Base-by-base conservation (phyloP, 2,797 vertebrate genomes). In the Coranthus polyacanthus region DNA sequence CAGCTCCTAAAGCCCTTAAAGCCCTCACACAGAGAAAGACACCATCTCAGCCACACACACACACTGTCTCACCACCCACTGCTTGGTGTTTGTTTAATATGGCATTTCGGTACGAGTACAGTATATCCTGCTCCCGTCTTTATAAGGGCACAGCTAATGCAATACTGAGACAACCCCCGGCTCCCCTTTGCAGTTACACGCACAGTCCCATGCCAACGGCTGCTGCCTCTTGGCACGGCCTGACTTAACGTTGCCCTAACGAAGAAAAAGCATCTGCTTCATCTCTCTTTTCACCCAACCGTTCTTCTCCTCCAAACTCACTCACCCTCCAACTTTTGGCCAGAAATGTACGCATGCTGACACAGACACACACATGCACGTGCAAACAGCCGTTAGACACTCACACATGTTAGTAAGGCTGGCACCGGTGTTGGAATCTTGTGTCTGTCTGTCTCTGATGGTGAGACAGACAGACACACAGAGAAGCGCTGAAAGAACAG, bases 41-140 rank as follows among this genome's bases (percentile, higher is more conserved):
- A 70, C 65, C 11, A 56, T 67, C 67, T 57, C 43, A 54, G 53
- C 66, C 41, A 57, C 38, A 69, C 56, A 37, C 49, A 62, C 65
- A 51, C 7, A 36, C 54, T 21, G 55, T 60, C 74, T 78, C 65
- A 75, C 84, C 79, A 85, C 83, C 82, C 79, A 84, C 81, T 57
- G 51, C 78, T 80, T 46, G 51, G 47, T 90, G 82, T 89, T 92
- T 88, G 73, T 91, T 85, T 89, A 90, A 89, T 79, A 87, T 89
- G 82, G 76, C 80, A 76, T 79, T 84, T 89, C 70, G 83, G 72
- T 76, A 61, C 64, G 81, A 84, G 88, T 83, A 88, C 82, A 86
- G 82, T 83, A 85, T 85, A 89, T 87, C 85, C 79, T 59, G 55
- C 73, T 81, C 67, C 43, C 62, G 52, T 78, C 87, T 89, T 89